Evolutionary conservation across 1,140 invertebrate species (phyloP).

Genomic region (Galleria mellonella): DNA sequence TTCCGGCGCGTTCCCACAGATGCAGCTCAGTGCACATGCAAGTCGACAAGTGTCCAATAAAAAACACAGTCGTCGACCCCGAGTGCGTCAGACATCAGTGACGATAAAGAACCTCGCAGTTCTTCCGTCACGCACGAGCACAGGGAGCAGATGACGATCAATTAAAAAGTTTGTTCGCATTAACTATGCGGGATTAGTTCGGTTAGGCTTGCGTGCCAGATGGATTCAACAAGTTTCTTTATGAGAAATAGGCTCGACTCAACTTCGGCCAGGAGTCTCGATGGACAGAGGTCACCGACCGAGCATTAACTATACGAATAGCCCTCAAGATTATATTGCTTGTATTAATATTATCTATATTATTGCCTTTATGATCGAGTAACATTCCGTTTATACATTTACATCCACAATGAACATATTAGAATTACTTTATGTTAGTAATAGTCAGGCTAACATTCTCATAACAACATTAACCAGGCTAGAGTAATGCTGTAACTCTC

Average conservation of each 20-base stretch:
- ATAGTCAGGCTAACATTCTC: too few relatives aligned
- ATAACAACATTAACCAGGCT: too few relatives aligned
- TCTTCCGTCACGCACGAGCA: slow-evolving; percentile 48
- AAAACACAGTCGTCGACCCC: slow-evolving; percentile 61
- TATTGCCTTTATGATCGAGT: too few relatives aligned
- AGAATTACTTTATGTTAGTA: too few relatives aligned
- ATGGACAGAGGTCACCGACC: background rate
- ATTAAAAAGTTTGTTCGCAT: slow-evolving; percentile 69
- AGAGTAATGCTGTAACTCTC: too few relatives aligned
- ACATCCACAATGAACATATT: too few relatives aligned
- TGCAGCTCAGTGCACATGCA: slow-evolving; percentile 40
- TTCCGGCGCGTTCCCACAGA: slow-evolving; percentile 54
- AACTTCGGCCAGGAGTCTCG: slow-evolving; percentile 4
- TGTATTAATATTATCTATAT: too few relatives aligned
- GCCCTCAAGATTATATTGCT: too few relatives aligned
- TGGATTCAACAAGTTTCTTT: slow-evolving; percentile 44
- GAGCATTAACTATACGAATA: too few relatives aligned
- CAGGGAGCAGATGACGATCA: slow-evolving; percentile 65
- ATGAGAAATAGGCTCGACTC: slow-evolving; percentile 15
- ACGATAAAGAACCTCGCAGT: slow-evolving; percentile 41
- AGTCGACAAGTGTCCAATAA: slow-evolving; percentile 44
- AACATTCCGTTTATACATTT: too few relatives aligned
- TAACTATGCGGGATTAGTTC: slow-evolving; percentile 60
- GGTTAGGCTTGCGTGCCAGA: slow-evolving; percentile 47
- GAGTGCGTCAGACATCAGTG: slow-evolving; percentile 45